Conservation (phyloP, 2,888 invertebrate genomes). For the Cephus nigrinus region DNA sequence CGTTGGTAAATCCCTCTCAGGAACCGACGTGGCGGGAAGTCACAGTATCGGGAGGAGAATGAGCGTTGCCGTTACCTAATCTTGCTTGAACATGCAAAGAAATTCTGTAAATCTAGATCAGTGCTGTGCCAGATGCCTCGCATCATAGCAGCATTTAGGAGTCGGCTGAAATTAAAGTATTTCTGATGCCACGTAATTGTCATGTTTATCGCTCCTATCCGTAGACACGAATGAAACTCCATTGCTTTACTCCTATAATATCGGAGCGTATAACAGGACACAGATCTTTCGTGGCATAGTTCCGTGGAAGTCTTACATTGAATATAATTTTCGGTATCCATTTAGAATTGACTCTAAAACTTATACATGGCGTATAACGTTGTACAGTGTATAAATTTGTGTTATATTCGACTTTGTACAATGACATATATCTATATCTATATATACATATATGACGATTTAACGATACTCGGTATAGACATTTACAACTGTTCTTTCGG, state of each 20-base stretch:
- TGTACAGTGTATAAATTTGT: conserved; percentile 36
- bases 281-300: neutral
- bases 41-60: conserved; percentile 69
- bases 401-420: conserved; percentile 40
- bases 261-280: neutral
- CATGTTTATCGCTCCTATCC: neutral
- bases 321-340: neutral
- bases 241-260: neutral
- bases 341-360: neutral
- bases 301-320: neutral
- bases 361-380: conserved; percentile 24
- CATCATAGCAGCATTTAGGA: neutral
- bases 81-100: conserved; percentile 6
- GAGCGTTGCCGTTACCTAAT: conserved; percentile 34
- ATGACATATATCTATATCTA: neutral
- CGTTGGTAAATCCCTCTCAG: conserved; percentile 58
- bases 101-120: conserved; percentile 1
- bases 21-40: conserved; percentile 68
- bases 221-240: neutral
- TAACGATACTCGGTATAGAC: neutral
- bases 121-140: neutral
- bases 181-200: neutral
- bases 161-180: neutral
- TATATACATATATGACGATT: neutral
- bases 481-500: neutral